Evolutionary conservation across 2,797 vertebrate genomes (phyloP).

Genomic region (Fratercula arctica): DNA sequence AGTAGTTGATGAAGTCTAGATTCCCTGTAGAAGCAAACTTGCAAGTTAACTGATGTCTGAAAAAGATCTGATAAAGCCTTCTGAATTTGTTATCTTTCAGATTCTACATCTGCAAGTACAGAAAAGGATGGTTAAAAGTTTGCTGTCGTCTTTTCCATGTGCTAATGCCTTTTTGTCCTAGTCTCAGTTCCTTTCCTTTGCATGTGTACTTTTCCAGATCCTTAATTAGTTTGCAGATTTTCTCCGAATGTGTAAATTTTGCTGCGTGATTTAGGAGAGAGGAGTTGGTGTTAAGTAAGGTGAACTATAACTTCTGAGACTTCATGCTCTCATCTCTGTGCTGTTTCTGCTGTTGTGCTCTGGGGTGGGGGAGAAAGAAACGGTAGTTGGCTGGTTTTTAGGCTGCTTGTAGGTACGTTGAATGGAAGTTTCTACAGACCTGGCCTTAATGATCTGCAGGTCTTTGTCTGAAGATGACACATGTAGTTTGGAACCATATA

Average conservation of each 20-base stretch:
- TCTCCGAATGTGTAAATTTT: neutral
- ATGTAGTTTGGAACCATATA: neutral
- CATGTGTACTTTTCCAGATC: neutral
- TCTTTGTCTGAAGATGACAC: neutral
- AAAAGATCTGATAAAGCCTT: neutral
- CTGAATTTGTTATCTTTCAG: neutral
- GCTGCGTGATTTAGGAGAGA: neutral
- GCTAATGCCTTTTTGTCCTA: neutral
- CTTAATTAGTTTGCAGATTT: neutral
- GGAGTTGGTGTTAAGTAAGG: neutral
- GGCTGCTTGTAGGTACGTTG: neutral
- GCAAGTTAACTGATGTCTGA: neutral
- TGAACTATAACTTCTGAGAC: neutral
- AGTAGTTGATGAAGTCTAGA: neutral
- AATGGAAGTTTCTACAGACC: neutral
- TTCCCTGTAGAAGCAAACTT: neutral
- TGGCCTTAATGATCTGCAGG: neutral
- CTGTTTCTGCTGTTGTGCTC: neutral
- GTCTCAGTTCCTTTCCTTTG: neutral
- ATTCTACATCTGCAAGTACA: neutral
- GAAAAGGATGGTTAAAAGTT: neutral
- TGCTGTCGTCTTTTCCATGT: neutral
- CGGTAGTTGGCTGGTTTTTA: neutral
- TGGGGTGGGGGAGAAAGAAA: neutral
- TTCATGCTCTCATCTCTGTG: rapidly evolving